Evolutionary conservation across 1,140 invertebrate genomes (phyloP).

Genomic region (Panulirus ornatus): DNA sequence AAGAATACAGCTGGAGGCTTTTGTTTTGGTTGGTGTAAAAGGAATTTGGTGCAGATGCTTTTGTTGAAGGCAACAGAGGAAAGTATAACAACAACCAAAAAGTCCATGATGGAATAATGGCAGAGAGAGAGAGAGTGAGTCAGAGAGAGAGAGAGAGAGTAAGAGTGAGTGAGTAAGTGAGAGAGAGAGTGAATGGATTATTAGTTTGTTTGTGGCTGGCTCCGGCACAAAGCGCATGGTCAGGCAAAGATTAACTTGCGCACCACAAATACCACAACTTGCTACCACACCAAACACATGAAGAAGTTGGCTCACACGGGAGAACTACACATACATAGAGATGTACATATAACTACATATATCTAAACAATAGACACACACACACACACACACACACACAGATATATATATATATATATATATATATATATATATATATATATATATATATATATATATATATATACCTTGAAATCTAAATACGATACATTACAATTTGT

Average conservation of each 20-base stretch:
- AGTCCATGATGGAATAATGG: constrained; percentile 58
- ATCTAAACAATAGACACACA: too few relatives aligned
- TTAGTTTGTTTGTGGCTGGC: neutral
- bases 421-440: too few relatives aligned
- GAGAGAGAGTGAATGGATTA: constrained; percentile 17
- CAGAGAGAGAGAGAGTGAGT: constrained; percentile 16
- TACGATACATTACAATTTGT: too few relatives aligned
- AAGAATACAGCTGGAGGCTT: constrained; percentile 51
- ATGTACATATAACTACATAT: neutral
- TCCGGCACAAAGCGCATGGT: neutral
- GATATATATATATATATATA: too few relatives aligned
- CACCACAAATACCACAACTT: neutral
- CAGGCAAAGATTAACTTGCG: too few relatives aligned
- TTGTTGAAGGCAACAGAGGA: constrained; percentile 28
- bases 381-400: neutral
- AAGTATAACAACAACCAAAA: constrained; percentile 47
- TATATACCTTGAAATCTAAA: neutral
- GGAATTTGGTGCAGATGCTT: constrained; percentile 57
- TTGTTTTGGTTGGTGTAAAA: constrained; percentile 59
- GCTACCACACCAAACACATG: neutral
- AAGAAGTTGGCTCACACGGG: neutral
- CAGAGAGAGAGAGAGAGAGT: too few relatives aligned
- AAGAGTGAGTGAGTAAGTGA: neutral
- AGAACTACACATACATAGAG: neutral
- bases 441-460: constrained; percentile 7